Evolutionary conservation across 92 coral and sea anemone species (phyloP), one percentile per base, ranked within the genome.

Genomic region (Palythoa heliodiscus): DNA sequence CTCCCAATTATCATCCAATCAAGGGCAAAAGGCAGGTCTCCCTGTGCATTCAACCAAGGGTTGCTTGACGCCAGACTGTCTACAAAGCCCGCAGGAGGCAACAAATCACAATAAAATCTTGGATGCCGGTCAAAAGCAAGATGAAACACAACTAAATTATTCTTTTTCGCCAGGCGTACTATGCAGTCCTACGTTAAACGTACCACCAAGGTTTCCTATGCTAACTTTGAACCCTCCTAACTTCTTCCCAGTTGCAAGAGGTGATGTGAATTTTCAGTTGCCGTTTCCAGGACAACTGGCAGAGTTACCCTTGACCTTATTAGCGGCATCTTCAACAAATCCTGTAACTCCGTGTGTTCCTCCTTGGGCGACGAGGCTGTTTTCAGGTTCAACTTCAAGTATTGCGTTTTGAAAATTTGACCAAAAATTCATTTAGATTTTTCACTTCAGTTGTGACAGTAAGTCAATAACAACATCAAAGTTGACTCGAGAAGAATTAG

Each of bases 331-430:
- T 47, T 48, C 84, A 15, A 77, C 86, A 38, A 87, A 90, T 67
- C 50, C 81, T 48, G 39, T 91, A 29, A 12, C 83, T 9, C 80
- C 88, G 23, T 78, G 83, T 64, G 71, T 75, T 15, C 15, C 85
- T 11, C 88, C 91, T 2, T 90, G 88, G 93, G 16, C 82, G 20
- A 77, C 91, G 17, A 77, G 57, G 75, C 64, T 75, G 17, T 75
- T 85, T 48, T 60, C 86, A 14, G 15, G 75, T 47, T 20, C 81
- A 6, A 5, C 64, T 22, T 77, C 66, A 14, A 87, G 61, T 19
- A 73, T 87, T 58, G 90, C 92, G 90, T 82, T 87, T 77, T 63
- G 88, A 82, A 86, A 82, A 86, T 70, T 52, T 70, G 82, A 60
- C 14, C 67, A 87, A 87, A 66, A 67, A 75, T 86, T 74, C 92